A percentile compares a stretch with the other conserved stretches of the same genome.
These are phyloP conservation scores for Lota lota DNA, from an alignment of 2,113 vertebrate genomes.

Conservation along the genomic window DNA sequence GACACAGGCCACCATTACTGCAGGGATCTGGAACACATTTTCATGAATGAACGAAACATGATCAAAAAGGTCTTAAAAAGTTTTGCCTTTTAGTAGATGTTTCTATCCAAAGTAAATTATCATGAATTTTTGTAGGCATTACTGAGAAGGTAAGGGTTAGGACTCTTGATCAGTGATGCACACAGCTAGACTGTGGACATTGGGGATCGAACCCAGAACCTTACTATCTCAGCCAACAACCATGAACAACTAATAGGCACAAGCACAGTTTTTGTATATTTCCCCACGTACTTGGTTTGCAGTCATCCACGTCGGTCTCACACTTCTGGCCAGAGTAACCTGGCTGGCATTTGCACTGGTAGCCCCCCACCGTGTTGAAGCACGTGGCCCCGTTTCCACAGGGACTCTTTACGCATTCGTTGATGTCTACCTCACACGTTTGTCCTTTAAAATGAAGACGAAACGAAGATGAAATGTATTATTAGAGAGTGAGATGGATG, in stretches of 20 bases:
- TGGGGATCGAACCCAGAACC: not conserved
- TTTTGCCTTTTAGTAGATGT: too few species aligned
- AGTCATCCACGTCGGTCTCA: conserved; percentile 87
- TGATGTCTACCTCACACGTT: conserved; percentile 92
- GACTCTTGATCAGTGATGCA: too few species aligned
- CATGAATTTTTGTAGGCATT: too few species aligned
- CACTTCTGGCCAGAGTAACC: conserved; percentile 87
- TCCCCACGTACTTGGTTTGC: conserved; percentile 87
- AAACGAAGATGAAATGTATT: not conserved
- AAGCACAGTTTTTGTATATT: not conserved
- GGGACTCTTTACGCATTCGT: conserved; percentile 91
- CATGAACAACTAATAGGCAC: not conserved
- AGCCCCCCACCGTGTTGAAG: conserved; percentile 86
- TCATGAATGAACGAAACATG: not conserved
- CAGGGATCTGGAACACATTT: conserved; percentile 81
- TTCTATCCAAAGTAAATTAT: too few species aligned
- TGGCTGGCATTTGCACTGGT: conserved; percentile 81
- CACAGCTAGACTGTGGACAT: too few species aligned
- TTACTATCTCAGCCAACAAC: not conserved
- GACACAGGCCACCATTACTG: conserved; percentile 92
- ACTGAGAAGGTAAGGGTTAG: too few species aligned
- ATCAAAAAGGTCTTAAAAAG: too few species aligned
- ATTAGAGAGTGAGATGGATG: not conserved
- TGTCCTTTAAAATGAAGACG: conserved; percentile 78
- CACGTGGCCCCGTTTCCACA: conserved; percentile 84